Conservation (phyloP, 2,113 vertebrate genomes). For the Thryonomys swinderianus region DNA sequence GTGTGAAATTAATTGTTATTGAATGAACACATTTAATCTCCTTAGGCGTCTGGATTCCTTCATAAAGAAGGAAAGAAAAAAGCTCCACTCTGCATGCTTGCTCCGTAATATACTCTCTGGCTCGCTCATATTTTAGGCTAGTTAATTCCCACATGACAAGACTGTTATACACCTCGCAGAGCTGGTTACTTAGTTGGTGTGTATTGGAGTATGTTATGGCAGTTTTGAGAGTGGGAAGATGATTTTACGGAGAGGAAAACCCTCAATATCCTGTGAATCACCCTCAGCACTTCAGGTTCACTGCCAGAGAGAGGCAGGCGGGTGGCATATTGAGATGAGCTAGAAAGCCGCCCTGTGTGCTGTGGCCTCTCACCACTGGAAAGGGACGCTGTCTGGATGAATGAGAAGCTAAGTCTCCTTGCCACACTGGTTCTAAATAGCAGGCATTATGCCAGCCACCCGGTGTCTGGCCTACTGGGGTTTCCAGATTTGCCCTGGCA, state of each 20-base stretch:
- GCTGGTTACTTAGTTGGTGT: conserved; percentile 57
- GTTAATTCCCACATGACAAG: conserved; percentile 74
- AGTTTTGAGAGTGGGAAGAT: conserved; percentile 38
- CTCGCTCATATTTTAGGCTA: conserved; percentile 61
- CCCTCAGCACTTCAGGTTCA: neutral
- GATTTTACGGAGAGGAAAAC: conserved; percentile 18
- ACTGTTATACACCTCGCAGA: conserved; percentile 64
- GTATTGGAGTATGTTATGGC: conserved; percentile 54
- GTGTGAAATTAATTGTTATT: neutral
- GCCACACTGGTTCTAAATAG: neutral
- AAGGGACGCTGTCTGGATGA: neutral
- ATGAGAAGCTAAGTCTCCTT: neutral
- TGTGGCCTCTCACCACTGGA: neutral
- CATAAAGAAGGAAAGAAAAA: conserved; percentile 9
- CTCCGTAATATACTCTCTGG: conserved; percentile 29
- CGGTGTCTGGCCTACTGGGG: neutral
- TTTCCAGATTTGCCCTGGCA: neutral
- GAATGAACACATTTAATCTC: conserved; percentile 4
- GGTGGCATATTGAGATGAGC: neutral
- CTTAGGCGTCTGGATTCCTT: conserved; percentile 33
- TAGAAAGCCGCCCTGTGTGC: neutral
- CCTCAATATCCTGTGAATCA: neutral
- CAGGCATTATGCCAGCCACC: neutral
- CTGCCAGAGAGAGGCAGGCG: neutral
- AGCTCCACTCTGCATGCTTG: neutral